Conservation (phyloP, 2,888 invertebrate genomes). For the Mythimna vitellina region DNA sequence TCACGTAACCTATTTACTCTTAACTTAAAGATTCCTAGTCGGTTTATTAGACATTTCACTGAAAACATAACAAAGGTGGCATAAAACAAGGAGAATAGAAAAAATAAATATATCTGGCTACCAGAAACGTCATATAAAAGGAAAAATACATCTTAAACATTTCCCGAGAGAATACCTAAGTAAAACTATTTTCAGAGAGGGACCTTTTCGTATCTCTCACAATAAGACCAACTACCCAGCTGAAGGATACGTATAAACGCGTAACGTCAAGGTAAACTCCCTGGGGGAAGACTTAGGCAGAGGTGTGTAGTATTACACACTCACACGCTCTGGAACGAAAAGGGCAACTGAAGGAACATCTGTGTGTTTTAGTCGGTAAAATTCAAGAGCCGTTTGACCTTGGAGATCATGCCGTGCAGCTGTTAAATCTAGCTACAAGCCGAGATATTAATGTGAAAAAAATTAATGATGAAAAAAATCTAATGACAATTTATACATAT, state of each 20-base stretch:
- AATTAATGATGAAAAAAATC: no score
- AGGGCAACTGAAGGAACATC: no score
- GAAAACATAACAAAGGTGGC: neutral
- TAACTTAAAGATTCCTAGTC: no score
- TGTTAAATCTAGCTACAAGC: no score
- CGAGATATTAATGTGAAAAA: no score
- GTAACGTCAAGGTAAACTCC: neutral
- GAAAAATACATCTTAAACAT: slow-evolving; percentile 4
- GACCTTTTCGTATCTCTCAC: slow-evolving; percentile 2
- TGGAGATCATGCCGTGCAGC: no score
- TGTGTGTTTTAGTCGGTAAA: no score
- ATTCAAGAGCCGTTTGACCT: no score
- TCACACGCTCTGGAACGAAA: no score
- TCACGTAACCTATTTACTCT: no score
- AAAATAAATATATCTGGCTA: neutral
- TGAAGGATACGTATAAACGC: neutral
- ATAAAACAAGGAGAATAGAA: neutral
- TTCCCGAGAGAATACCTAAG: slow-evolving; percentile 12
- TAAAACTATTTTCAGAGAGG: slow-evolving; percentile 6
- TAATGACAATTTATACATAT: no score
- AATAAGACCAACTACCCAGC: slow-evolving; percentile 5
- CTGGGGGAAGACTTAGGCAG: neutral
- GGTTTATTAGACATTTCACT: no score
- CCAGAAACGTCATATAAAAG: slow-evolving; percentile 4
- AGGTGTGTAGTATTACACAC: neutral